phyloP scores from a whole-genome alignment of 2,797 vertebrate genomes.

The Menidia menidia region DNA sequence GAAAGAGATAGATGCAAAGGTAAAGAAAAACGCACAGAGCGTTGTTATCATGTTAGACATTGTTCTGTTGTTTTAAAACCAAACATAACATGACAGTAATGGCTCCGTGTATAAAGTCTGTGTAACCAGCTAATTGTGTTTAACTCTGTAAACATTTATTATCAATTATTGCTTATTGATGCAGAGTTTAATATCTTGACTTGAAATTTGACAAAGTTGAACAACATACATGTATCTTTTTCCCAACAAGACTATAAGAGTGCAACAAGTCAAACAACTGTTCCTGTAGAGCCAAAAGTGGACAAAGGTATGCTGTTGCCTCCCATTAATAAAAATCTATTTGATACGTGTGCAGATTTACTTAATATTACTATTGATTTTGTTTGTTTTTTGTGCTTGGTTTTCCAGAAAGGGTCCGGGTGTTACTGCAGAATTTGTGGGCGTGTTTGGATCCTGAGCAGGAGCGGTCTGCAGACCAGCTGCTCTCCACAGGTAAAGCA shows the following conservation, averaged over 20 bases:
- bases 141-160: neutral
- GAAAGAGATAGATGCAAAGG: constrained; percentile 87
- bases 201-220: neutral
- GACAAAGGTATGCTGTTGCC: constrained; percentile 87
- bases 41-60: too few species aligned
- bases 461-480: constrained; percentile 56
- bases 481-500: constrained; percentile 61
- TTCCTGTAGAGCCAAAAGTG: constrained; percentile 78
- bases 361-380: neutral
- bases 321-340: neutral
- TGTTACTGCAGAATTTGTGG: constrained; percentile 90
- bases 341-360: neutral
- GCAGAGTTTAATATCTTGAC: neutral
- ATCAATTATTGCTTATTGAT: too few species aligned
- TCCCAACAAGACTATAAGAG: constrained; percentile 82
- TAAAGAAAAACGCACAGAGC: constrained; percentile 60
- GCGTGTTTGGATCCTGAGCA: constrained; percentile 86
- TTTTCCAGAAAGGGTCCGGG: constrained; percentile 86
- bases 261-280: constrained; percentile 84
- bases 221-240: constrained; percentile 10
- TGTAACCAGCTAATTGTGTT: neutral
- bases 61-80: neutral
- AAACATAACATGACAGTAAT: neutral
- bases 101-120: neutral
- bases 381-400: constrained; percentile 12